A percentile compares a stretch with the other conserved stretches of the same genome.
These are phyloP conservation scores for Ficedula albicollis DNA, from an alignment of 2,797 vertebrate species.

Conservation along the genomic window DNA sequence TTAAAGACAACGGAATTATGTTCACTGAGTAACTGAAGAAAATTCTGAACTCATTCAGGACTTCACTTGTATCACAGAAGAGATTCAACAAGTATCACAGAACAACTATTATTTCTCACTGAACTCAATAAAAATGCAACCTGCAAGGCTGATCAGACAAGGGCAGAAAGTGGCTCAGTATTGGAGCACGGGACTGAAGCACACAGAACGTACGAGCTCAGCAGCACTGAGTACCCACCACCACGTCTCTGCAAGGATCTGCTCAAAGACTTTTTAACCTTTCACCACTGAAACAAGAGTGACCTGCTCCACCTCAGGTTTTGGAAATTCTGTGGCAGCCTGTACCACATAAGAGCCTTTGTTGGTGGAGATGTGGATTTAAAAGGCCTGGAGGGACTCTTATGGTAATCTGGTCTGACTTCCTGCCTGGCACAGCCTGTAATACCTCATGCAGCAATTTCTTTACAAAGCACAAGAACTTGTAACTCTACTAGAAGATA, in stretches of 20 bases:
- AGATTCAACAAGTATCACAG: not conserved
- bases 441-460: constrained; percentile 42
- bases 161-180: not conserved
- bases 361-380: constrained; percentile 44
- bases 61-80: not conserved
- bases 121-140: not conserved
- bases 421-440: constrained; percentile 39
- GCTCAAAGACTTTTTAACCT: constrained; percentile 33
- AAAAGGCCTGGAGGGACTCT: constrained; percentile 48
- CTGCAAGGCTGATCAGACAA: not conserved
- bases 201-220: not conserved
- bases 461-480: constrained; percentile 57
- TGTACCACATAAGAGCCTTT: constrained; percentile 41
- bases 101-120: not conserved
- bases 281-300: constrained; percentile 28
- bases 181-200: fast-evolving
- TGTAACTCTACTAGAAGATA: constrained; percentile 40
- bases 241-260: fast-evolving
- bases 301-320: constrained; percentile 12
- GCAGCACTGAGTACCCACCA: fast-evolving
- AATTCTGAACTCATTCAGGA: not conserved
- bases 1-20: not conserved
- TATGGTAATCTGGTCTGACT: constrained; percentile 50
- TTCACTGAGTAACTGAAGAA: not conserved
- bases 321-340: constrained; percentile 41